A percentile compares a stretch with the other conserved stretches of the same genome.
phyloP scores from a whole-genome alignment of 2,888 invertebrate genomes.

The Zygaena filipendulae region DNA sequence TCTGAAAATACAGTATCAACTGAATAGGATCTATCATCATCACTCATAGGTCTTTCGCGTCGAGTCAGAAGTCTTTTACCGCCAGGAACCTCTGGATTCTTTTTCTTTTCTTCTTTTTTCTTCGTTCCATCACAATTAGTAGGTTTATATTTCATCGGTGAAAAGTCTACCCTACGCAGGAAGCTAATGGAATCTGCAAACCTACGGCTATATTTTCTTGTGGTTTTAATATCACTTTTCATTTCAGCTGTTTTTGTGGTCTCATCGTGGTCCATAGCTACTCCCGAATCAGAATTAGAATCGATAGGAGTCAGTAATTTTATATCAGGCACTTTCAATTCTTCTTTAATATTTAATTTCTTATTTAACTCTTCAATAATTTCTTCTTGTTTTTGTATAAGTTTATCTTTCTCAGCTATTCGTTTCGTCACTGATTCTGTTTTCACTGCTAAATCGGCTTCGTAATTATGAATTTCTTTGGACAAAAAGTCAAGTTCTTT shows the following conservation, averaged over 20 bases:
- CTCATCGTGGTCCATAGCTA: constrained; percentile 52
- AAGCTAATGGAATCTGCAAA: constrained; percentile 60
- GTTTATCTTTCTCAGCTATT: constrained; percentile 48
- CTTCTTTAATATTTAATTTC: constrained; percentile 32
- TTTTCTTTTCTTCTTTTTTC: constrained; percentile 51
- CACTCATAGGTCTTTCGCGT: constrained; percentile 44
- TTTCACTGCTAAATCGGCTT: constrained; percentile 47
- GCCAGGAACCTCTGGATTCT: constrained; percentile 38
- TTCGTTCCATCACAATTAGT: constrained; percentile 36
- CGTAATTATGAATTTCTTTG: constrained; percentile 53
- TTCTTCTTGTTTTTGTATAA: constrained; percentile 43
- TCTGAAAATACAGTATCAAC: constrained; percentile 43
- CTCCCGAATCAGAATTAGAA: constrained; percentile 60
- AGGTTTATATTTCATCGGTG: constrained; percentile 59
- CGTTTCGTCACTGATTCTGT: constrained; percentile 48
- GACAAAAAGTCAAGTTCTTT: constrained; percentile 56
- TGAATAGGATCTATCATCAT: constrained; percentile 35
- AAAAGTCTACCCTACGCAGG: constrained; percentile 54
- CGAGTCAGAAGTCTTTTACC: constrained; percentile 31
- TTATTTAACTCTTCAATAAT: constrained; percentile 45
- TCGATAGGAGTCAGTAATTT: constrained; percentile 31
- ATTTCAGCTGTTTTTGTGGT: constrained; percentile 31
- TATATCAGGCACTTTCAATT: constrained; percentile 40
- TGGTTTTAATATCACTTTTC: constrained; percentile 39
- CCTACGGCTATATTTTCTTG: constrained; percentile 49